A percentile compares a stretch with the other conserved stretches of the same genome.
Evolutionary conservation across 2,888 invertebrate genomes (phyloP).

Genomic region (Protodeltote pygarga): DNA sequence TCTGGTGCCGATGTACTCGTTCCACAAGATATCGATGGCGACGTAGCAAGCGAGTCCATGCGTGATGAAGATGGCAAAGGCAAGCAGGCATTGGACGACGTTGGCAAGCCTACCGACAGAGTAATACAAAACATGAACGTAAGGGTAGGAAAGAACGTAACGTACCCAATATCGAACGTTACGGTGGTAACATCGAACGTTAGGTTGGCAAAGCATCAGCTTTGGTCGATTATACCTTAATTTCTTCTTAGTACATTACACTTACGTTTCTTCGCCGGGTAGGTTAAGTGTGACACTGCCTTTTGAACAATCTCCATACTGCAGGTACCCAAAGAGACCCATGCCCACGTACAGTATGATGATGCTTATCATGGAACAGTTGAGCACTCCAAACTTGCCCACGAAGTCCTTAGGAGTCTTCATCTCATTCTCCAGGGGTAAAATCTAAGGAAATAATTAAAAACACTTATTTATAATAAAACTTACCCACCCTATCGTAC

Average conservation of each 20-base stretch:
- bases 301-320: constrained; percentile 90
- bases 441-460: constrained; percentile 86
- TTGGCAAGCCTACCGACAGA: constrained; percentile 87
- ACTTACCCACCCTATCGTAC: no score
- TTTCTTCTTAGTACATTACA: constrained; percentile 14
- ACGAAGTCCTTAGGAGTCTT: constrained; percentile 93
- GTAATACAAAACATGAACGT: neutral
- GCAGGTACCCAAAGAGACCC: constrained; percentile 96
- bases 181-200: no score
- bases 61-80: constrained; percentile 95
- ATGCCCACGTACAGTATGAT: constrained; percentile 94
- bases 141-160: no score
- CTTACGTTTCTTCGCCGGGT: constrained; percentile 89
- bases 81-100: constrained; percentile 90
- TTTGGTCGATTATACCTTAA: no score
- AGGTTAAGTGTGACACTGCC: constrained; percentile 96
- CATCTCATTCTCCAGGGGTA: constrained; percentile 98
- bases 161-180: no score
- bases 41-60: constrained; percentile 98
- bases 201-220: no score
- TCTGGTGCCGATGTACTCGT: constrained; percentile 88
- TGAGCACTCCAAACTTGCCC: constrained; percentile 93
- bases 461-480: neutral
- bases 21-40: constrained; percentile 97
- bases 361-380: constrained; percentile 93